Conservation (phyloP, 2,888 invertebrate species). For the Labia minor region DNA sequence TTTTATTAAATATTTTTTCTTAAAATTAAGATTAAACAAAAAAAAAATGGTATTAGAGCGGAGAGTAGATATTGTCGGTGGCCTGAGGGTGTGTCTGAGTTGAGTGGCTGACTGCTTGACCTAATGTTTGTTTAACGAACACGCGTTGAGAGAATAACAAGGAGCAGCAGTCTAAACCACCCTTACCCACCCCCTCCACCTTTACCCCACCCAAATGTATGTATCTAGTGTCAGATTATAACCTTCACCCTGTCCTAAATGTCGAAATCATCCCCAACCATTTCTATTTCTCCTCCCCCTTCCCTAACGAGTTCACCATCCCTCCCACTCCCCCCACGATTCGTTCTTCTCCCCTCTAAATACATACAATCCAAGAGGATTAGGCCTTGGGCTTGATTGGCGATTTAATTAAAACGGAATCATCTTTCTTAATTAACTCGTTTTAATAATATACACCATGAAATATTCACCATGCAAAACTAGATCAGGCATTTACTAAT, state of each 20-base stretch:
- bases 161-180: background rate
- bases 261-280: no score
- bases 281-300: background rate
- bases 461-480: background rate
- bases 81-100: slow-evolving; percentile 3
- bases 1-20: no score
- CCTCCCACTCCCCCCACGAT: background rate
- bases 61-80: no score
- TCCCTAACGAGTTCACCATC: background rate
- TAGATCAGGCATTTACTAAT: background rate
- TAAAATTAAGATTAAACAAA: no score
- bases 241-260: background rate
- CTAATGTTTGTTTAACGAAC: background rate
- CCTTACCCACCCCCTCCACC: no score
- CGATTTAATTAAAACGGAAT: slow-evolving; percentile 13
- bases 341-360: background rate
- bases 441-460: background rate
- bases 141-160: slow-evolving; percentile 8
- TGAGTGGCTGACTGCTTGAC: background rate
- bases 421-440: slow-evolving; percentile 8
- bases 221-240: slow-evolving; percentile 13
- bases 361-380: slow-evolving; percentile 13
- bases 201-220: background rate
- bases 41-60: no score
- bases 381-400: slow-evolving; percentile 8